Evolutionary conservation across 2,888 invertebrate genomes (phyloP).

Genomic region (Limenitis camilla): DNA sequence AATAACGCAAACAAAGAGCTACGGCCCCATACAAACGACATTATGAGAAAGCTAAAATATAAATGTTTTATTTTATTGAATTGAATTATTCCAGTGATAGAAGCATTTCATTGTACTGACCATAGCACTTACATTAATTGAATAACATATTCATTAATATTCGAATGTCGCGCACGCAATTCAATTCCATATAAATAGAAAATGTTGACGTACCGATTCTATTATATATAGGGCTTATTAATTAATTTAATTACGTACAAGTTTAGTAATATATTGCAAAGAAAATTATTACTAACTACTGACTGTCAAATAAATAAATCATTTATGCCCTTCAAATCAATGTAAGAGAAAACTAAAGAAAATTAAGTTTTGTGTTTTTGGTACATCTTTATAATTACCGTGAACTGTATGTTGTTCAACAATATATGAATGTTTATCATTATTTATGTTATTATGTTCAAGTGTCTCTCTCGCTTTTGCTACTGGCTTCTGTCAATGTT

Average conservation of each 20-base stretch:
- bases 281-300: too few species aligned
- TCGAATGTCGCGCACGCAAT: slow-evolving; percentile 1
- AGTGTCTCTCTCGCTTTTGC: slow-evolving; percentile 32
- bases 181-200: not conserved
- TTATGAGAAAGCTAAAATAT: not conserved
- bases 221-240: too few species aligned
- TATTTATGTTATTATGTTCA: slow-evolving; percentile 20
- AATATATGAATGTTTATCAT: slow-evolving; percentile 1
- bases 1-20: too few species aligned
- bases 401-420: not conserved
- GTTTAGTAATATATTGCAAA: too few species aligned
- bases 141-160: slow-evolving; percentile 2
- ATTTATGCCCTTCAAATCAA: too few species aligned
- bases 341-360: too few species aligned
- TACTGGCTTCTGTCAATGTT: slow-evolving; percentile 31
- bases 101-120: slow-evolving; percentile 2
- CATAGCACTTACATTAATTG: slow-evolving; percentile 7
- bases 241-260: too few species aligned
- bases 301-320: too few species aligned
- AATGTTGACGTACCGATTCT: not conserved
- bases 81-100: not conserved
- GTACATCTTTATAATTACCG: too few species aligned
- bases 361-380: too few species aligned
- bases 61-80: not conserved
- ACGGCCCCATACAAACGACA: too few species aligned